Conservation (phyloP, 2,113 vertebrate species). For the Columbina picui region DNA sequence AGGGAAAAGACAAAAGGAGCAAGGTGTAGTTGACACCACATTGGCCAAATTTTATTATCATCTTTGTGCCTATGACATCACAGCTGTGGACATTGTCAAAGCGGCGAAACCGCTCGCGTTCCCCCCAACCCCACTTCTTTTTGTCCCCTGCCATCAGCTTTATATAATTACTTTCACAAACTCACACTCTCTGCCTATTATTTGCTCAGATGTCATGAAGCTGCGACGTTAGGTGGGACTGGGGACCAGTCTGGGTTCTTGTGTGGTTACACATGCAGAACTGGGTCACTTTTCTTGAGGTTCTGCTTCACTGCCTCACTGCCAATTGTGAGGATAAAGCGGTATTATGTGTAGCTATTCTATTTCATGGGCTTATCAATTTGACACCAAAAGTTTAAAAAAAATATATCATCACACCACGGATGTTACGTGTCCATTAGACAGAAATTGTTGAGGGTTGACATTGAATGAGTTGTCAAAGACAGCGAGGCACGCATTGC, state of each 20-base stretch:
- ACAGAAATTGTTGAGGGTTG: conserved; percentile 55
- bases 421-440: conserved; percentile 55
- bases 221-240: conserved; percentile 8
- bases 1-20: conserved; percentile 76
- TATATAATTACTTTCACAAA: conserved; percentile 75
- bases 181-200: conserved; percentile 58
- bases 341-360: conserved; percentile 68
- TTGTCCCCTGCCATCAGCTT: conserved; percentile 67
- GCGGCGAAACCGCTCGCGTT: background rate
- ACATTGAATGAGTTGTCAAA: conserved; percentile 61
- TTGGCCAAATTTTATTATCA: conserved; percentile 76
- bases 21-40: conserved; percentile 81
- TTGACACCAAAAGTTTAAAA: conserved; percentile 64
- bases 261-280: conserved; percentile 38
- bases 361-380: conserved; percentile 67
- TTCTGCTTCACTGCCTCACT: conserved; percentile 57
- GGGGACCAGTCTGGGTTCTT: conserved; percentile 28
- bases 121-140: conserved; percentile 2
- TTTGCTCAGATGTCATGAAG: conserved; percentile 63
- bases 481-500: conserved; percentile 21
- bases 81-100: conserved; percentile 71
- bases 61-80: conserved; percentile 82
- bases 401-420: conserved; percentile 40
- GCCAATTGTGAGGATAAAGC: conserved; percentile 61
- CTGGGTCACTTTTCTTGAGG: conserved; percentile 43